phyloP scores from a whole-genome alignment of 2,113 vertebrate species.

The Gasterosteus aculeatus region DNA sequence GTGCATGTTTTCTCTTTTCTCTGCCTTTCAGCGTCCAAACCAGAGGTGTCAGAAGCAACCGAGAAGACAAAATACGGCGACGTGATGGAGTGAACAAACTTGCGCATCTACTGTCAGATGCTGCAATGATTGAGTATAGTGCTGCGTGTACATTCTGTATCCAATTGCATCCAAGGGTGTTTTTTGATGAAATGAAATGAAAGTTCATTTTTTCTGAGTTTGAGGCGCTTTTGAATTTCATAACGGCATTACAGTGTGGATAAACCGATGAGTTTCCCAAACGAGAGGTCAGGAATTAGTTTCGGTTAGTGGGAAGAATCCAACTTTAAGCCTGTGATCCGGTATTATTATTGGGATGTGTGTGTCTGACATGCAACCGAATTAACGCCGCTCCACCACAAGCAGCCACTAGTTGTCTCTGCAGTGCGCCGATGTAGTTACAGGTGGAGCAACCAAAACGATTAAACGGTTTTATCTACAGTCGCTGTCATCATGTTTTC shows the following conservation, averaged over 20 bases:
- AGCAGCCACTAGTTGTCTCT: conserved; percentile 37
- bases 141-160: neutral
- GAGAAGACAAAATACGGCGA: conserved; percentile 79
- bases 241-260: conserved; percentile 40
- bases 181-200: neutral
- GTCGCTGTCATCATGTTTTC: neutral
- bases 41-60: conserved; percentile 42
- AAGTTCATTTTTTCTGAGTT: neutral
- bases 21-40: conserved; percentile 54
- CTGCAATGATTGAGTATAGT: neutral
- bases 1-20: neutral
- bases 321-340: conserved; percentile 57
- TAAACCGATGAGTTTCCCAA: conserved; percentile 32
- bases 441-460: neutral
- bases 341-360: conserved; percentile 50
- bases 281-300: conserved; percentile 50
- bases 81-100: conserved; percentile 69
- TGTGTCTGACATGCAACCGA: conserved; percentile 48
- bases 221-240: conserved; percentile 35
- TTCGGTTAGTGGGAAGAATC: conserved; percentile 39
- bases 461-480: neutral
- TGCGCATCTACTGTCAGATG: conserved; percentile 13
- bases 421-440: neutral
- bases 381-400: conserved; percentile 19
- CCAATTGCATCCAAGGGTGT: neutral